A percentile compares a stretch with the other conserved stretches of the same genome.
phyloP scores from a whole-genome alignment of 2,888 invertebrate genomes.

The Megalurothrips usitatus region DNA sequence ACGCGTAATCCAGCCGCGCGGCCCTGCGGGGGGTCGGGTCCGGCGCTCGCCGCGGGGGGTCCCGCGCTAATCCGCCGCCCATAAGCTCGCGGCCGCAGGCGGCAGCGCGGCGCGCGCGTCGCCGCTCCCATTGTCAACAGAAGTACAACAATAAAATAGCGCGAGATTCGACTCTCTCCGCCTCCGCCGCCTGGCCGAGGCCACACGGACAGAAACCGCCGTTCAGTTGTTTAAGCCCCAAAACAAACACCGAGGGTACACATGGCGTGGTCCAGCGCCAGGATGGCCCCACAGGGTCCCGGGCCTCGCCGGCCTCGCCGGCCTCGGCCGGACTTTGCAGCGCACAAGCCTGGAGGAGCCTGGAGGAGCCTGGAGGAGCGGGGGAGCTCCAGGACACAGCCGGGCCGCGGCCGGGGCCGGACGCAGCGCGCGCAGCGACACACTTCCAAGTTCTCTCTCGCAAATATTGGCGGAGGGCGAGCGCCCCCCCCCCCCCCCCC shows the following conservation, averaged over 20 bases:
- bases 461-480: too few relatives aligned
- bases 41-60: not conserved
- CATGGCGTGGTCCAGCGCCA: not conserved
- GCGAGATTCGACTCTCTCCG: not conserved
- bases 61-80: not conserved
- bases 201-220: not conserved
- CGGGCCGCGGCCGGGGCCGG: too few relatives aligned
- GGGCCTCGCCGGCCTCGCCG: too few relatives aligned
- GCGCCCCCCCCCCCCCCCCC: too few relatives aligned
- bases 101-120: not conserved
- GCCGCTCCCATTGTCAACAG: constrained; percentile 8
- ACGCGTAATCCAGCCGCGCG: too few relatives aligned
- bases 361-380: too few relatives aligned
- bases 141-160: constrained; percentile 12
- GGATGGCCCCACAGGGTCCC: not conserved
- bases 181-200: too few relatives aligned
- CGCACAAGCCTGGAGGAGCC: too few relatives aligned
- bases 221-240: constrained; percentile 19
- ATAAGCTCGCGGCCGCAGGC: not conserved
- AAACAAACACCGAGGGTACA: not conserved
- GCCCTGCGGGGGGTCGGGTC: not conserved
- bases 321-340: too few relatives aligned
- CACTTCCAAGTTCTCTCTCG: too few relatives aligned
- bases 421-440: too few relatives aligned
- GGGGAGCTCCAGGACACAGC: too few relatives aligned